These are phyloP conservation scores for Ormyrus pomaceus DNA, from an alignment of 2,888 invertebrate genomes.

Conservation along the genomic window DNA sequence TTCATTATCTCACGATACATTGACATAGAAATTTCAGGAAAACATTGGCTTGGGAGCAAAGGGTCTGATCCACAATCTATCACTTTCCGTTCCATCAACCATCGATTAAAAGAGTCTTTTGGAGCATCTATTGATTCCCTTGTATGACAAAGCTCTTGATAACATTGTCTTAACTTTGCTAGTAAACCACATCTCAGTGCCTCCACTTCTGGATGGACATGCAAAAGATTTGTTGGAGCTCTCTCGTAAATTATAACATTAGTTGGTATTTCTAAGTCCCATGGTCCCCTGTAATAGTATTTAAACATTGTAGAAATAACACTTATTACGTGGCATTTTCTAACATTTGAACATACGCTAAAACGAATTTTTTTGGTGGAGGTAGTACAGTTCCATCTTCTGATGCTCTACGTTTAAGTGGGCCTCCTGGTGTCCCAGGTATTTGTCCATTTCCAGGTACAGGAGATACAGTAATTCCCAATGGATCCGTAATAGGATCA, in stretches of 20 bases:
- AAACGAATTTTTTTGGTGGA: conserved; percentile 89
- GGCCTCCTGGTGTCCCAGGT: conserved; percentile 75
- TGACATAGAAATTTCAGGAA: conserved; percentile 93
- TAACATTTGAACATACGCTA: conserved; percentile 78
- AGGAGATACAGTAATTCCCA: conserved; percentile 82
- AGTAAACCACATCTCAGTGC: conserved; percentile 89
- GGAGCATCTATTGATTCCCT: conserved; percentile 96
- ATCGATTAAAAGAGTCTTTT: conserved; percentile 96
- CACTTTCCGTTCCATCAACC: conserved; percentile 97
- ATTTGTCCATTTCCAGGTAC: conserved; percentile 74
- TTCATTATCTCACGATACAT: conserved; percentile 99
- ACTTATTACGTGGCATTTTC: neutral
- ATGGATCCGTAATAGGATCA: conserved; percentile 94
- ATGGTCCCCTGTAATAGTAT: conserved; percentile 82
- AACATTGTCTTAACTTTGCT: conserved; percentile 91
- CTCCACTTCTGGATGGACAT: conserved; percentile 96
- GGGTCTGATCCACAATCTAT: conserved; percentile 90
- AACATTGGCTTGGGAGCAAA: conserved; percentile 92
- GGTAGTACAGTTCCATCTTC: conserved; percentile 86
- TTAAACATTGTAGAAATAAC: conserved; percentile 25
- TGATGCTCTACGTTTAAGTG: conserved; percentile 86
- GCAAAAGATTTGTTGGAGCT: conserved; percentile 88
- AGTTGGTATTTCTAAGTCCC: conserved; percentile 95
- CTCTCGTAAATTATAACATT: conserved; percentile 94
- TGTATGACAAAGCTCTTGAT: conserved; percentile 95